phyloP scores from a whole-genome alignment of 1,140 invertebrate genomes.

The Polypedilum pembai region DNA sequence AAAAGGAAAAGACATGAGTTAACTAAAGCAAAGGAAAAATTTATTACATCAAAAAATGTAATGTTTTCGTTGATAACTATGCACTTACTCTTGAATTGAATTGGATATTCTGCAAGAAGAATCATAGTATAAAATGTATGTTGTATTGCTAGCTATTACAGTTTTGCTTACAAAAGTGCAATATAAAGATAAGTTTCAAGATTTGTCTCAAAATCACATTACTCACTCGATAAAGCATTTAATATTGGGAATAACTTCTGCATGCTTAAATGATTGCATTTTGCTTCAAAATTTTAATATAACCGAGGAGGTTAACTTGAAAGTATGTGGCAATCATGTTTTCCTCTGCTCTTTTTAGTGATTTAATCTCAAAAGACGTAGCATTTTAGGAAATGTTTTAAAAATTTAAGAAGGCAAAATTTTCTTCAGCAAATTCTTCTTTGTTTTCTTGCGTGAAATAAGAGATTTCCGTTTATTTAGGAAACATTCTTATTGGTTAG shows the following conservation, averaged over 20 bases:
- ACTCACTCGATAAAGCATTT: slow-evolving; percentile 57
- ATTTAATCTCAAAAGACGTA: slow-evolving; percentile 82
- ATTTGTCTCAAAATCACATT: neutral
- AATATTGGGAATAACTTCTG: slow-evolving; percentile 58
- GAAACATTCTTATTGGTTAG: slow-evolving; percentile 37
- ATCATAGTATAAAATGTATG: neutral
- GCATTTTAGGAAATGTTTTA: slow-evolving; percentile 69
- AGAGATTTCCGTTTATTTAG: too few species aligned
- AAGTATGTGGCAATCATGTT: slow-evolving; percentile 61
- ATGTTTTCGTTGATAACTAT: too few species aligned
- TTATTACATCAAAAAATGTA: too few species aligned
- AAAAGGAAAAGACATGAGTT: neutral
- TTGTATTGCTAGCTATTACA: neutral
- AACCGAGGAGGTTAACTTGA: slow-evolving; percentile 57
- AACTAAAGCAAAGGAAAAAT: too few species aligned
- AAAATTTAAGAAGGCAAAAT: slow-evolving; percentile 65
- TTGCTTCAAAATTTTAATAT: slow-evolving; percentile 60
- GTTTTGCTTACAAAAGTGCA: neutral
- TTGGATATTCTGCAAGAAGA: too few species aligned
- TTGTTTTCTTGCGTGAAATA: too few species aligned
- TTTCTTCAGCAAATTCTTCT: slow-evolving; percentile 47
- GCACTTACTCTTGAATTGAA: too few species aligned
- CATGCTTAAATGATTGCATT: slow-evolving; percentile 57
- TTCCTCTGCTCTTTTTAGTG: slow-evolving; percentile 76
- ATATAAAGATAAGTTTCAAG: neutral